phyloP scores from a whole-genome alignment of 2,113 vertebrate species.

The Pteruthius melanotis region DNA sequence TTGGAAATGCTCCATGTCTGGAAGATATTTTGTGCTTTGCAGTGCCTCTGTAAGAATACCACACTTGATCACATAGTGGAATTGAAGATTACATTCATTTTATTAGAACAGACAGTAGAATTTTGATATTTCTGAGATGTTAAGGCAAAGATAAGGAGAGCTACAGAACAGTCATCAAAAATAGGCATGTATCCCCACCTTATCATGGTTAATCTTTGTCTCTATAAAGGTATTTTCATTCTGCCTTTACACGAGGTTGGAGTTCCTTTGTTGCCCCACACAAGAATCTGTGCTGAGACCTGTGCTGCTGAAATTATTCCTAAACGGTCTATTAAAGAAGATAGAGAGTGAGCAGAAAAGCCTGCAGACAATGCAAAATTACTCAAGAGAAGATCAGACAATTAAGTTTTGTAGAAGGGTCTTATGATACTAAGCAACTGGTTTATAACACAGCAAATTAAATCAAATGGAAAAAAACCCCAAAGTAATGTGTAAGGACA shows the following conservation, averaged over 20 bases:
- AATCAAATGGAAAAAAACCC: neutral
- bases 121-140: neutral
- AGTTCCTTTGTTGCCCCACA: neutral
- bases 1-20: neutral
- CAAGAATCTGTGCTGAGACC: neutral
- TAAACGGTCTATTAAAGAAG: neutral
- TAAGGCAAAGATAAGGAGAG: neutral
- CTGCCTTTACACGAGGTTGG: neutral
- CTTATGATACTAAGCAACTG: neutral
- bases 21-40: neutral
- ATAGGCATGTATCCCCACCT: neutral
- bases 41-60: neutral
- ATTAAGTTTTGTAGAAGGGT: neutral
- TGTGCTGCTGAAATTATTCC: neutral
- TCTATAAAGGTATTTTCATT: neutral
- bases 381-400: neutral
- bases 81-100: neutral
- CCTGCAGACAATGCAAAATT: neutral
- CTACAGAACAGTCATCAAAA: neutral
- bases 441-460: neutral
- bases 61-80: no score
- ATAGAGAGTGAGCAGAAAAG: neutral
- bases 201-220: neutral
- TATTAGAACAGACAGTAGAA: neutral
- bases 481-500: neutral